These are phyloP conservation scores for Pseudonaja textilis DNA, from an alignment of 2,113 vertebrate species.

Conservation along the genomic window DNA sequence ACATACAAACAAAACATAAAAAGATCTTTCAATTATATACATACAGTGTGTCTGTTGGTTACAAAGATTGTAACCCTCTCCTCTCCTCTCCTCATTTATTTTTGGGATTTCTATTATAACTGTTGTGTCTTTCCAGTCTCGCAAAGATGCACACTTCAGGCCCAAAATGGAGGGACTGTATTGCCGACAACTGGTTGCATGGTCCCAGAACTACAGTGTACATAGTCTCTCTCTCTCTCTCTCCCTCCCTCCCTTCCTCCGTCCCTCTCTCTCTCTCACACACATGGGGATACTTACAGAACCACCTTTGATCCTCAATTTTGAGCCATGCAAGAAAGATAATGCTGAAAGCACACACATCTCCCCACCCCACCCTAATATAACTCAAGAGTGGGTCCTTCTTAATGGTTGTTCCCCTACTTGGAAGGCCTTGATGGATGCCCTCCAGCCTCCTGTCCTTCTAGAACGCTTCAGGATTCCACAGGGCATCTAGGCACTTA, in stretches of 20 bases:
- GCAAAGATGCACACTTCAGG: neutral
- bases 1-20: too few relatives aligned
- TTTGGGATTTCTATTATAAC: too few relatives aligned
- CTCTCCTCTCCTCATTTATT: too few relatives aligned
- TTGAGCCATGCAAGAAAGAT: neutral
- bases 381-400: neutral
- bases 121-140: neutral
- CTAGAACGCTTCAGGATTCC: neutral
- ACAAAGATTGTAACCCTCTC: too few relatives aligned
- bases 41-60: too few relatives aligned
- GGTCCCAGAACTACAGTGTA: neutral
- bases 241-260: too few relatives aligned
- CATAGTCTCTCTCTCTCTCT: neutral
- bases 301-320: neutral
- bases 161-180: neutral
- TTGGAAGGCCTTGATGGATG: neutral
- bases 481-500: neutral
- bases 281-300: neutral
- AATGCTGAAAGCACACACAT: neutral
- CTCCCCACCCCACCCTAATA: fast-evolving
- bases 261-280: neutral
- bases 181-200: neutral
- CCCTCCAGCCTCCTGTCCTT: neutral
- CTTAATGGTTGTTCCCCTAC: neutral
- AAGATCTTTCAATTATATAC: too few relatives aligned